Evolutionary conservation across 64 coral and sea anemone genomes (phyloP).

Genomic region (Dendronephthya gigantea): DNA sequence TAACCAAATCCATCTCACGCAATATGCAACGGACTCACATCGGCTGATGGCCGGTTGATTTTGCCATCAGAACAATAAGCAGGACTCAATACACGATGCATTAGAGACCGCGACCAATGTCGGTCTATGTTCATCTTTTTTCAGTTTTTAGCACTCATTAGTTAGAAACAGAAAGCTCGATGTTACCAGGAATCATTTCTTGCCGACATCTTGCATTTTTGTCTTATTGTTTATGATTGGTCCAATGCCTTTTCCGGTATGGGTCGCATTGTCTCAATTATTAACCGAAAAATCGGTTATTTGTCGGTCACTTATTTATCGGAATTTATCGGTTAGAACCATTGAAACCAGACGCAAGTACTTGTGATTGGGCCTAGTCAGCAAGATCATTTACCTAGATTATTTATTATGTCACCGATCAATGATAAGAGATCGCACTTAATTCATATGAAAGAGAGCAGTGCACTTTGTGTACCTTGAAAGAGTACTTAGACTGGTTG

Average conservation of each 20-base stretch:
- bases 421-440: too few species aligned
- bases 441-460: too few species aligned
- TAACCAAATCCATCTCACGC: background rate
- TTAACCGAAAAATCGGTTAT: background rate
- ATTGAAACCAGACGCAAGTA: too few species aligned
- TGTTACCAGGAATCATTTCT: background rate
- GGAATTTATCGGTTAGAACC: too few species aligned
- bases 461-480: too few species aligned
- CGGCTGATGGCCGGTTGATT: background rate
- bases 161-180: background rate
- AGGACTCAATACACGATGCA: background rate
- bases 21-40: background rate
- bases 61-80: background rate
- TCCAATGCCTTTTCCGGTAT: background rate
- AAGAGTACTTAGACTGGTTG: too few species aligned
- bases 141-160: background rate
- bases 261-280: background rate
- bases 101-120: background rate
- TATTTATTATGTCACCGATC: too few species aligned
- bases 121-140: background rate
- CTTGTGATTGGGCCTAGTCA: too few species aligned
- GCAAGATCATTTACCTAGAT: too few species aligned
- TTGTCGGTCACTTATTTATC: background rate
- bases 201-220: background rate
- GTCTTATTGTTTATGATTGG: too few species aligned